Evolutionary conservation across 2,113 vertebrate genomes (phyloP).

Genomic region (Cyprinodon variegatus): DNA sequence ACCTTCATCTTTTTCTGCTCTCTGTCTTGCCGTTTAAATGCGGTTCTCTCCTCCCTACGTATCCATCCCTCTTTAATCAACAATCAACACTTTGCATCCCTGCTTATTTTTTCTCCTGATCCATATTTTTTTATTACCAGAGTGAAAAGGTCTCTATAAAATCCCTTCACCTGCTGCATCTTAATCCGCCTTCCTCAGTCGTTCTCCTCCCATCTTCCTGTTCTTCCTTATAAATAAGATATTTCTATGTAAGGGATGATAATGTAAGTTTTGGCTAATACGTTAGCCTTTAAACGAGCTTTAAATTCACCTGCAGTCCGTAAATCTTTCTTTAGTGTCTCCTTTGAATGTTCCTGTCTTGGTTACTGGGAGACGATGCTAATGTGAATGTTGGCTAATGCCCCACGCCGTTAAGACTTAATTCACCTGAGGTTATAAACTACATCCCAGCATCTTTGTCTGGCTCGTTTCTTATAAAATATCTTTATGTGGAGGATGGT

Average conservation of each 20-base stretch:
- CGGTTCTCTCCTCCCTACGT: background rate
- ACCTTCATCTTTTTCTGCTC: constrained; percentile 16
- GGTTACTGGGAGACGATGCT: constrained; percentile 49
- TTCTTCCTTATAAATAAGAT: constrained; percentile 32
- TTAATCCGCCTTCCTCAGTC: constrained; percentile 6
- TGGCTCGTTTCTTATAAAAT: constrained; percentile 30
- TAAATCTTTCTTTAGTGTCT: constrained; percentile 54
- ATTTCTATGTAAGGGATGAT: constrained; percentile 60
- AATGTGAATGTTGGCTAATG: constrained; percentile 59
- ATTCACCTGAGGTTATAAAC: constrained; percentile 58
- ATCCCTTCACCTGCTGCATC: constrained; percentile 19
- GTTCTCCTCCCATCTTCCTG: background rate
- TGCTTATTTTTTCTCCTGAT: background rate
- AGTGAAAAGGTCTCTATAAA: constrained; percentile 10
- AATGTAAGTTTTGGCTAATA: constrained; percentile 75
- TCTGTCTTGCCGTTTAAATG: constrained; percentile 5
- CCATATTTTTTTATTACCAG: background rate
- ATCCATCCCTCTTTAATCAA: background rate
- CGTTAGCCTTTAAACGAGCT: constrained; percentile 60
- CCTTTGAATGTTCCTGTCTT: constrained; percentile 12
- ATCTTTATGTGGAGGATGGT: constrained; percentile 66
- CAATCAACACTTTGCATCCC: background rate
- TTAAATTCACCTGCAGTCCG: constrained; percentile 39
- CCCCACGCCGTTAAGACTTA: constrained; percentile 55
- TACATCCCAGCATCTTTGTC: constrained; percentile 11